Percentiles rank a stretch among this genome's conserved stretches.
Conservation (phyloP, 2,888 invertebrate genomes). For the Ligdia adustata region DNA sequence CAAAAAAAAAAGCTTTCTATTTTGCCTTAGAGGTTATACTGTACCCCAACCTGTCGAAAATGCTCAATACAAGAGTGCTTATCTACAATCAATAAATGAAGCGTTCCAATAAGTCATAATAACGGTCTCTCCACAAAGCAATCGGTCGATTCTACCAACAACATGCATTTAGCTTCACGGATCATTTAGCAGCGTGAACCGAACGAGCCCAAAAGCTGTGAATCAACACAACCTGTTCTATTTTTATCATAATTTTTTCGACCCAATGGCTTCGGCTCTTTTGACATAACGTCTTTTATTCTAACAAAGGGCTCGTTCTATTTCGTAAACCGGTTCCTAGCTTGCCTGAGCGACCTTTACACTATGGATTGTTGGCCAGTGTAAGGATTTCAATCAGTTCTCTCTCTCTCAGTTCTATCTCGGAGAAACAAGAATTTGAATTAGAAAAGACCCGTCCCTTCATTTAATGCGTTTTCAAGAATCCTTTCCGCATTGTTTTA, state of each 20-base stretch:
- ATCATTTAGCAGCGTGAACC: slow-evolving; percentile 27
- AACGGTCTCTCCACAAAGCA: slow-evolving; percentile 7
- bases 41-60: slow-evolving; percentile 10
- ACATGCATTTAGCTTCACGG: slow-evolving; percentile 23
- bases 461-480: too few species aligned
- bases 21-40: too few species aligned
- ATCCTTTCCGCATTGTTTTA: too few species aligned
- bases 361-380: neutral
- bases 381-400: neutral
- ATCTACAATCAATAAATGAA: slow-evolving; percentile 9
- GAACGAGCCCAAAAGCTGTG: slow-evolving; percentile 27
- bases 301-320: slow-evolving; percentile 29
- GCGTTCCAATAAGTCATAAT: slow-evolving; percentile 11
- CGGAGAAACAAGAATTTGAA: too few species aligned
- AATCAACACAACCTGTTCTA: slow-evolving; percentile 30
- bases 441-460: too few species aligned
- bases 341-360: slow-evolving; percentile 10
- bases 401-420: too few species aligned
- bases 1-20: too few species aligned
- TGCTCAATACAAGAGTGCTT: neutral
- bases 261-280: slow-evolving; percentile 30
- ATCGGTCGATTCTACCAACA: slow-evolving; percentile 11
- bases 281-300: slow-evolving; percentile 29
- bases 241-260: slow-evolving; percentile 32
- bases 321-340: slow-evolving; percentile 27